Conservation (phyloP, 2,797 vertebrate genomes). For the Pyrocephalus nanus region DNA sequence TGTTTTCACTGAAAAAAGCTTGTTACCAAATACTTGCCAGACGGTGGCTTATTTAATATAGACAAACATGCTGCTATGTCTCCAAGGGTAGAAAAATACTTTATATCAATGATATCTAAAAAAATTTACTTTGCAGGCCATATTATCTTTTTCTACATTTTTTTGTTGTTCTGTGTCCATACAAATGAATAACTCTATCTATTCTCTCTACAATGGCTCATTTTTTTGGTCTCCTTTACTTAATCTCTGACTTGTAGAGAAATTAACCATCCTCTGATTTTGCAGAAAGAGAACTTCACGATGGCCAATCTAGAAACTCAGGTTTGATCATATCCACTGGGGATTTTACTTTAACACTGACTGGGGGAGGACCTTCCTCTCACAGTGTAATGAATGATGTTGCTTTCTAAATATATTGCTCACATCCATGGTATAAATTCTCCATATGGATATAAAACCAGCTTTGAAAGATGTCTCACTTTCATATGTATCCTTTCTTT, state of each 20-base stretch:
- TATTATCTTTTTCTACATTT: background rate
- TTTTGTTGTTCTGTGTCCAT: background rate
- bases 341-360: background rate
- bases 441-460: background rate
- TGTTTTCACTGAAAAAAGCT: background rate
- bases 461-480: background rate
- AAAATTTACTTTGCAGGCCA: background rate
- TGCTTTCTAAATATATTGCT: background rate
- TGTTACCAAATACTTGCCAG: background rate
- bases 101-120: background rate
- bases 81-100: background rate
- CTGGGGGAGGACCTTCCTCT: background rate
- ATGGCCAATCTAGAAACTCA: background rate
- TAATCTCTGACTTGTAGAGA: background rate
- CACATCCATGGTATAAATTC: background rate
- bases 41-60: background rate
- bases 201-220: background rate
- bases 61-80: background rate
- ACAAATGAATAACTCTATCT: background rate
- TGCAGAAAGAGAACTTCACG: background rate
- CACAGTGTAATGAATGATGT: background rate
- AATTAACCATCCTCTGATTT: background rate
- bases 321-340: background rate
- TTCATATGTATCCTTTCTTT: background rate
- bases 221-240: background rate